Evolutionary conservation across 2,113 vertebrate species (phyloP), one percentile per base, ranked within the genome.

Genomic region (Petrocephalus zakoni): DNA sequence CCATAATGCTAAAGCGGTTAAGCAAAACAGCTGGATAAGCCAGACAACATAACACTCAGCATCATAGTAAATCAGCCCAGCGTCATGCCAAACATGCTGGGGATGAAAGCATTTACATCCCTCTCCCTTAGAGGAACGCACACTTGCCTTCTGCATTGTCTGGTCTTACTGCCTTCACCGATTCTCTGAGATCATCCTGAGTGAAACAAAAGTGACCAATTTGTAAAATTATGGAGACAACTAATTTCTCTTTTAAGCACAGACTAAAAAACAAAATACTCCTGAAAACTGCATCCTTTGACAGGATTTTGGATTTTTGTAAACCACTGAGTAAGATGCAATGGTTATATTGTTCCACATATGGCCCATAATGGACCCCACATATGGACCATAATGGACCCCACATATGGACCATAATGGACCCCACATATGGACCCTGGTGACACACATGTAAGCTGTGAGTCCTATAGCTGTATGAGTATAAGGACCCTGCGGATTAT

Each of bases 141-240:
- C 52, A 81, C 88, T 87, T 83, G 5, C 89, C 68, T 82, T 64
- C 72, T 17, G 75, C 53, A 1, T 52, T 15, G 11, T 81, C 82
- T n/a, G 21, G 3, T 25, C 34, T 78, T 87, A 21, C 34, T 3
- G 53, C 49, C 3, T 61, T 72, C 89, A 72, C 58, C 17, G 15
- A 11, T 46, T 82, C 72, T 86, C 53, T 82, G 86, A 42, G 9
- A 82, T 52, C 1, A 29, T 55, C 85, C 89, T 89, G 86, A 81
- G 55, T 21, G 22, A 81, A 21, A 11, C 9, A 46, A 87, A 22
- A 47, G 15, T 19, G 17, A 21, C 25, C 29, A 19, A 29, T n/a
- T n/a, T n/a, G n/a, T n/a, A n/a, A 78, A 2, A 42, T 78, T 17
- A 42, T 42, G 72, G 34, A 42, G 15, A 64, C n/a, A 64, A 4